Percentiles rank a stretch among this genome's conserved stretches.
Evolutionary conservation across 1,140 invertebrate species (phyloP).

Genomic region (Hermetia illucens): DNA sequence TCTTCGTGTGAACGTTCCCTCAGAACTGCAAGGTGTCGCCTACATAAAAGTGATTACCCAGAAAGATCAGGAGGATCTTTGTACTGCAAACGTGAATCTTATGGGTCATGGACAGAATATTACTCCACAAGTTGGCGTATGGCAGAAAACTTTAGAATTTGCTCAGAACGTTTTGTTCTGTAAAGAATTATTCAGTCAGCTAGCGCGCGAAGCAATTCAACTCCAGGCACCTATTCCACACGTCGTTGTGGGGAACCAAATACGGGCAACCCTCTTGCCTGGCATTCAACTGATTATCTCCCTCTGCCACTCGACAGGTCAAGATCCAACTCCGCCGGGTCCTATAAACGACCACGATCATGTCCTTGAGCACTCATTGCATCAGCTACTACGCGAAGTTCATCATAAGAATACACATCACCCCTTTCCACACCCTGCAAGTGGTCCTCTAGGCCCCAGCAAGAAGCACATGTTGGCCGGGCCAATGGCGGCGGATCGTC

Average conservation of each 20-base stretch:
- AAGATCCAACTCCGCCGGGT: constrained; percentile 50
- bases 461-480: constrained; percentile 82
- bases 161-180: constrained; percentile 96
- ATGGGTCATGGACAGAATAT: constrained; percentile 47
- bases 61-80: constrained; percentile 78
- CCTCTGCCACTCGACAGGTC: constrained; percentile 55
- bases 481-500: constrained; percentile 71
- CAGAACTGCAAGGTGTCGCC: constrained; percentile 86
- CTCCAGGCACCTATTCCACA: constrained; percentile 85
- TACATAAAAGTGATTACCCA: constrained; percentile 91
- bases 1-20: constrained; percentile 78
- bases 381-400: constrained; percentile 81
- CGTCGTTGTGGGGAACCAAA: constrained; percentile 93
- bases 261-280: constrained; percentile 87
- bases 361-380: constrained; percentile 88
- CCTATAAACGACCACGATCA: constrained; percentile 76
- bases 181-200: constrained; percentile 89
- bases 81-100: constrained; percentile 60
- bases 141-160: constrained; percentile 89
- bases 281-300: constrained; percentile 78
- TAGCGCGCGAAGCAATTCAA: constrained; percentile 89
- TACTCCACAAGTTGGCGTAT: constrained; percentile 53
- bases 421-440: constrained; percentile 86
- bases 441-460: constrained; percentile 77
- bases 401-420: constrained; percentile 88